Evolutionary conservation across 2,888 invertebrate genomes (phyloP).

Genomic region (Diabrotica balteata): DNA sequence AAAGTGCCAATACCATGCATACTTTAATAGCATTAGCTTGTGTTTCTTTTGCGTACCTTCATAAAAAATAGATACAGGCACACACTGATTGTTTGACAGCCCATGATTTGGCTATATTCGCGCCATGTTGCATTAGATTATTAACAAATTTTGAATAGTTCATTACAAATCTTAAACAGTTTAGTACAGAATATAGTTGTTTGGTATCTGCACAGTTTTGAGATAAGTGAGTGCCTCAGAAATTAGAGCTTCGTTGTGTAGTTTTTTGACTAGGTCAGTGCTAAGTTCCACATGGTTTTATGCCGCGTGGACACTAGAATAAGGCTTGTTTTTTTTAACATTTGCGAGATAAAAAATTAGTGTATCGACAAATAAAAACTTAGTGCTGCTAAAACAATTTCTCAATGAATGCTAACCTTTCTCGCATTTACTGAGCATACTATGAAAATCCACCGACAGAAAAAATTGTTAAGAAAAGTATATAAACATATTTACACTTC

Average conservation of each 20-base stretch:
- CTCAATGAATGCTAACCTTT: too few relatives aligned
- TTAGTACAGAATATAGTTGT: constrained; percentile 4
- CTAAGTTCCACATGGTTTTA: constrained; percentile 51
- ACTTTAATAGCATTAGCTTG: constrained; percentile 29
- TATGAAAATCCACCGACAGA: too few relatives aligned
- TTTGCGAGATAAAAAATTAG: neutral
- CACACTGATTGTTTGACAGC: constrained; percentile 54
- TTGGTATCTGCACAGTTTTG: neutral
- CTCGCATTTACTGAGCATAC: too few relatives aligned
- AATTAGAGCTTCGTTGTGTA: constrained; percentile 14
- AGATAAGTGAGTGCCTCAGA: neutral
- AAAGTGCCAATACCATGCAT: constrained; percentile 30
- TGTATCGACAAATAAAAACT: neutral
- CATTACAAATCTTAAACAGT: constrained; percentile 11
- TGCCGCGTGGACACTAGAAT: constrained; percentile 53
- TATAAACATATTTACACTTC: too few relatives aligned
- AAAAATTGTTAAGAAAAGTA: too few relatives aligned
- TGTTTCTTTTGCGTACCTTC: constrained; percentile 31
- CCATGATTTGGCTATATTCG: constrained; percentile 60
- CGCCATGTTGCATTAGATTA: constrained; percentile 63
- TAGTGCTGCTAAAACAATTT: neutral
- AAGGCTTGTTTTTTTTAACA: constrained; percentile 18
- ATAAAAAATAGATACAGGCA: constrained; percentile 31
- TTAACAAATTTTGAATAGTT: constrained; percentile 35
- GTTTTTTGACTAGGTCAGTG: constrained; percentile 29